Evolutionary conservation across 2,113 vertebrate species (phyloP), one percentile per base, ranked within the genome.

Genomic region (Podocnemis expansa): DNA sequence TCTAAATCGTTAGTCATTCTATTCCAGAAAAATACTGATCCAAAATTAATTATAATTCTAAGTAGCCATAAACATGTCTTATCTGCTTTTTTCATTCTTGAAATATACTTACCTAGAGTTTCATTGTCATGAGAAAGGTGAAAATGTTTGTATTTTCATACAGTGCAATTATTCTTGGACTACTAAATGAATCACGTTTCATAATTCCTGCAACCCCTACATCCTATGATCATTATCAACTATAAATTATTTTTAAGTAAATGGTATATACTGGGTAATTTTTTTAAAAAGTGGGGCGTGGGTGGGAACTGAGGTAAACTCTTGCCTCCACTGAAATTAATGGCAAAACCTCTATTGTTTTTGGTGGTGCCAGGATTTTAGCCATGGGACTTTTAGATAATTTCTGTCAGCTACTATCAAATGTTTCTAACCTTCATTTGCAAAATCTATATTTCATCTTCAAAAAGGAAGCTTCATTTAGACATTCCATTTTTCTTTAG

Each of bases 311-410:
- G 14, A 52, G 60, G 52, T 10, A 67, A 78, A 91, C 25, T 29
- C 11, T 67, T 76, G 43, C 17, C 80, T 78, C 34, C 11, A 80
- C 19, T 29, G 55, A 12, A 67, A n/a, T 13, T 21, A 73, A 41
- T 10, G 4, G 19, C 10, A 41, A 55, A 29, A 82, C 2, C 0
- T 0, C 41, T 29, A 2, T 0, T 38, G 24, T 43, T 78, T 76
- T 52, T 34, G 82, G 43, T 22, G 19, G 3, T 11, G 34, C 10
- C 11, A 76, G 38, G 1, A 2, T 52, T 52, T 52, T 52, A 52
- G 17, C 56, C 19, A 85, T 34, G 38, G 17, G 43, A 10, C 78
- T 63, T 47, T 80, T 31, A 31, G 12, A 24, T 3, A 60, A 45
- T 43, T 83, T 86, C 51, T 47, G 2, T 55, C 21, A 29, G 27